A percentile compares a stretch with the other conserved stretches of the same genome.
phyloP scores from a whole-genome alignment of 2,797 vertebrate species.

The Neoniphon sammara region DNA sequence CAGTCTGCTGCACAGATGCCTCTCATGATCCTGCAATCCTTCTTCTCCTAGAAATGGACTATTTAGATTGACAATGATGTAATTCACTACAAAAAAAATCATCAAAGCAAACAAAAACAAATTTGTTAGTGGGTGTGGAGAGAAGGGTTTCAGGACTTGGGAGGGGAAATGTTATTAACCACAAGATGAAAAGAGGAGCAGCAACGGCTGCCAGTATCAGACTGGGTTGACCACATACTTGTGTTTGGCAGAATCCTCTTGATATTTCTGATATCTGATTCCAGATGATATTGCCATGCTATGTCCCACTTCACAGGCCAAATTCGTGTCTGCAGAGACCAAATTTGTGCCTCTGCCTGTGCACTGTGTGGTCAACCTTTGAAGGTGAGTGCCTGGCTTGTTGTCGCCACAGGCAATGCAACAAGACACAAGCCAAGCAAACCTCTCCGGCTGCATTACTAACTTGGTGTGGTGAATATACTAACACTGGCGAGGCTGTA shows the following conservation, averaged over 20 bases:
- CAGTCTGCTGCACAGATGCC: conserved; percentile 52
- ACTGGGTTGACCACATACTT: conserved; percentile 66
- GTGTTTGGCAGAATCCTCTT: not conserved
- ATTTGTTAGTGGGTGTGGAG: not conserved
- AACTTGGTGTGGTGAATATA: conserved; percentile 48
- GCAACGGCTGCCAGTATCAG: conserved; percentile 39
- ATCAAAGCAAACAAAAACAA: not conserved
- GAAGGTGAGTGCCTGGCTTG: conserved; percentile 58
- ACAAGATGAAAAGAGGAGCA: conserved; percentile 31
- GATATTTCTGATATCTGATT: conserved; percentile 13
- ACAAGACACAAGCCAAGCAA: conserved; percentile 37
- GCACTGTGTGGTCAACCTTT: conserved; percentile 66
- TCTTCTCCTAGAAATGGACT: conserved; percentile 41
- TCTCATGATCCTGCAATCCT: conserved; percentile 74
- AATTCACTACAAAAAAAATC: not conserved
- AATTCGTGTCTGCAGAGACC: conserved; percentile 25
- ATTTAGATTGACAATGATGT: conserved; percentile 10
- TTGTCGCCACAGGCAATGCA: conserved; percentile 25
- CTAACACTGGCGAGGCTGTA: conserved; percentile 56
- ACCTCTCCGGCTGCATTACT: conserved; percentile 44
- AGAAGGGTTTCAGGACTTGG: conserved; percentile 73
- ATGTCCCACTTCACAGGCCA: not conserved
- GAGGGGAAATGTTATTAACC: conserved; percentile 53
- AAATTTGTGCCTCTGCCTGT: conserved; percentile 23
- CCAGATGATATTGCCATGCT: not conserved